Evolutionary conservation across 37 sponge, comb jelly and placozoan species (phyloP).

Genomic region (Mnemiopsis leidyi): DNA sequence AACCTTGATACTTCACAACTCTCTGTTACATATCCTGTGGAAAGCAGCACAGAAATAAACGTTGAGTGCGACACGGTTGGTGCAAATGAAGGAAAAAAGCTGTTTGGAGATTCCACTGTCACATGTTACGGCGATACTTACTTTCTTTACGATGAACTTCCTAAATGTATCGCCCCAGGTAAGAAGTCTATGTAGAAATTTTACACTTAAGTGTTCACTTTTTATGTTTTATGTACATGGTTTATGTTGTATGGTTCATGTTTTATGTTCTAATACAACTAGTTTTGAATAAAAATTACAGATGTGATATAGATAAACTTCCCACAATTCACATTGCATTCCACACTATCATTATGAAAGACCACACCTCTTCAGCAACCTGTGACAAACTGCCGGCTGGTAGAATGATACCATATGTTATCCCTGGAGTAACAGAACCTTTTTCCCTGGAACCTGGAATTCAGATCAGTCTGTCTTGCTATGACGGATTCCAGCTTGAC

Average conservation of each 20-base stretch:
- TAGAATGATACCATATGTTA: neutral
- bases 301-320: no score
- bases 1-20: neutral
- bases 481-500: neutral
- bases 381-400: neutral
- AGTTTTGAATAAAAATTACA: no score
- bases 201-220: no score
- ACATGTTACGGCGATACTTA: neutral
- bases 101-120: neutral
- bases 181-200: no score
- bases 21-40: neutral
- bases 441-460: neutral
- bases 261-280: no score
- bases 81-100: neutral
- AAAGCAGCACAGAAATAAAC: neutral
- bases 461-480: neutral
- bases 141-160: neutral
- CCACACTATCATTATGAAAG: no score
- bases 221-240: no score
- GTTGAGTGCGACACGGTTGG: neutral
- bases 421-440: neutral
- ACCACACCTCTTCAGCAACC: no score
- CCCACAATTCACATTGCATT: no score
- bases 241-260: no score
- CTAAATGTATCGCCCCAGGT: neutral